Percentiles rank a stretch among this genome's conserved stretches.
Conservation (phyloP, 2,797 vertebrate species). For the Fratercula arctica region DNA sequence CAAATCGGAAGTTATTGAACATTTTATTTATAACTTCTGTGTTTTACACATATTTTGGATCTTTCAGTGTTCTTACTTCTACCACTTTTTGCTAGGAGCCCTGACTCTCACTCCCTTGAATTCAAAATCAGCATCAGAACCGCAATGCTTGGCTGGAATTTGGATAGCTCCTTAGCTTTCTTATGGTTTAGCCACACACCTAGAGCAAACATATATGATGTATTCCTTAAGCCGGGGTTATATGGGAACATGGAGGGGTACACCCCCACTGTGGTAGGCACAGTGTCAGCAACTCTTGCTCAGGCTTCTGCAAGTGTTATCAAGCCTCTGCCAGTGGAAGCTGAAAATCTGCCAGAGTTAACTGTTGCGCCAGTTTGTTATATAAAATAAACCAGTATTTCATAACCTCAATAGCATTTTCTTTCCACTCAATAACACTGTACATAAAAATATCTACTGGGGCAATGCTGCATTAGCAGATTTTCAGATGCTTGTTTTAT, state of each 20-base stretch:
- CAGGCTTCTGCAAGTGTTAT: not conserved
- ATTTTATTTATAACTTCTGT: not conserved
- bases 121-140: not conserved
- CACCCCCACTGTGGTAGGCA: not conserved
- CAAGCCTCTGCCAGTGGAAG: not conserved
- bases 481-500: not conserved
- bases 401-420: not conserved
- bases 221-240: not conserved
- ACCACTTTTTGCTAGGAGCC: not conserved
- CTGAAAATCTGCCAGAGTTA: not conserved
- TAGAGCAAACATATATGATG: not conserved
- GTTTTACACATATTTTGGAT: not conserved
- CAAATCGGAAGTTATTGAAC: not conserved
- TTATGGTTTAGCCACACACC: not conserved
- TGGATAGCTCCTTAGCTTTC: not conserved
- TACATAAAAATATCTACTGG: not conserved
- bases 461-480: not conserved
- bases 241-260: accelerated
- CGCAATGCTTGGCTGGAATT: not conserved
- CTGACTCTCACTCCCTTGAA: not conserved
- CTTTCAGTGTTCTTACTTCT: not conserved
- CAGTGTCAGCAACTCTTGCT: not conserved
- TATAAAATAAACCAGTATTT: not conserved
- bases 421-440: not conserved
- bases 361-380: not conserved